Evolutionary conservation across 1,140 invertebrate species (phyloP), one percentile per base, ranked within the genome.

Genomic region (Sycophila sp.): DNA sequence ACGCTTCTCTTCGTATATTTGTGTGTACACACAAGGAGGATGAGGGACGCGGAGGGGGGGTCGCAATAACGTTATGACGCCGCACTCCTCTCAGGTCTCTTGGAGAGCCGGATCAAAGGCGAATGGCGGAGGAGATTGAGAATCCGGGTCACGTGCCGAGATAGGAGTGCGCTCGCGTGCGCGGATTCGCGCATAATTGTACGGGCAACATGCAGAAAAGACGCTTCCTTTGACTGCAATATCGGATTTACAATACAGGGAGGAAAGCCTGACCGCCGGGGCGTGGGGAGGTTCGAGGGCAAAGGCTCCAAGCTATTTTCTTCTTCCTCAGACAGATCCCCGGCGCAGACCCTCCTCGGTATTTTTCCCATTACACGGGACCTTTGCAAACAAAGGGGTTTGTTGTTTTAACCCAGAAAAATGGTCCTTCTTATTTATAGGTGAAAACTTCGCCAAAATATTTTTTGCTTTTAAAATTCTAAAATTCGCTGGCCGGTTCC

Each of bases 101-200:
- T 28, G 63, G 32, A n/a, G n/a, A 40, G 15, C 22, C 22, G 36
- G 65, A 67, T 67, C 55, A 67, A 67, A 67, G 65, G 28, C 28
- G 22, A 19, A 32, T 30, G 59, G 8, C 24, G 36, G 28, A 36
- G 36, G 34, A 63, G 38, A 63, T 63, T 63, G 47, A 49, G 19
- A 69, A 69, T 69, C 42, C 59, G 36, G 68, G 68, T 69, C 59
- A 63, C 68, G 68, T 63, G 49, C 49, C 17, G 49, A 17, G 32
- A 49, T 47, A 17, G n/a, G n/a, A n/a, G n/a, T n/a, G n/a, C n/a
- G n/a, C 7, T n/a, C n/a, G n/a, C n/a, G n/a, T n/a, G 13, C 32
- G 51, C 69, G 32, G 40, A 60, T 34, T 56, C 73, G 63, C 72
- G 71, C 74, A 77, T 78, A 78, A 78, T 78, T 78, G 71, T 76